Conservation (phyloP, 2,113 vertebrate species). For the Vimba vimba region DNA sequence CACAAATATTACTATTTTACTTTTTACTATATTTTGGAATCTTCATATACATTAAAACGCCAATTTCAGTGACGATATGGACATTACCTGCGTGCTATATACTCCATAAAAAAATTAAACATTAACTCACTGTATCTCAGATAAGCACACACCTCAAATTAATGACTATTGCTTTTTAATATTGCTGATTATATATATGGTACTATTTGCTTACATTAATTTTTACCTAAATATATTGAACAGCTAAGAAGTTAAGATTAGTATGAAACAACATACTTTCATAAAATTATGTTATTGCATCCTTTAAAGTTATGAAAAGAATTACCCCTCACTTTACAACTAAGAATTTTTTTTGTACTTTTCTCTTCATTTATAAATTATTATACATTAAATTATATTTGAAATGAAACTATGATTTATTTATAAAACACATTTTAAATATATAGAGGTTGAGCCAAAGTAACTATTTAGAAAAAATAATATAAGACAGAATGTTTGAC, state of each 20-base stretch:
- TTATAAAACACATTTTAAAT: not conserved
- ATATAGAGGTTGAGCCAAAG: no score
- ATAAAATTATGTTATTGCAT: not conserved
- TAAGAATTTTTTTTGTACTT: no score
- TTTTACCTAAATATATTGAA: not conserved
- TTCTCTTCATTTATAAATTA: no score
- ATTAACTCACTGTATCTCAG: slow-evolving; percentile 6
- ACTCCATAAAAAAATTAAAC: no score
- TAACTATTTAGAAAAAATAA: no score
- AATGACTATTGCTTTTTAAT: slow-evolving; percentile 6
- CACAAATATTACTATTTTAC: not conserved
- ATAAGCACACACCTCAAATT: slow-evolving; percentile 16
- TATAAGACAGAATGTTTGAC: no score
- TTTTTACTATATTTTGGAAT: not conserved
- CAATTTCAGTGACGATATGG: not conserved
- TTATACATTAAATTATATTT: no score
- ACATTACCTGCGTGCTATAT: slow-evolving; percentile 15
- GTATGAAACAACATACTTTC: not conserved
- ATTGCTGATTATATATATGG: slow-evolving; percentile 6
- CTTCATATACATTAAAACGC: not conserved
- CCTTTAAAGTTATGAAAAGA: not conserved
- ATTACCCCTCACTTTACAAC: not conserved
- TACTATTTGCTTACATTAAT: not conserved
- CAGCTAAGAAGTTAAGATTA: not conserved
- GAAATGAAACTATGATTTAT: no score